A percentile compares a stretch with the other conserved stretches of the same genome.
These are phyloP conservation scores for Pachydiplax longipennis DNA, from an alignment of 2,888 invertebrate species.

Conservation along the genomic window DNA sequence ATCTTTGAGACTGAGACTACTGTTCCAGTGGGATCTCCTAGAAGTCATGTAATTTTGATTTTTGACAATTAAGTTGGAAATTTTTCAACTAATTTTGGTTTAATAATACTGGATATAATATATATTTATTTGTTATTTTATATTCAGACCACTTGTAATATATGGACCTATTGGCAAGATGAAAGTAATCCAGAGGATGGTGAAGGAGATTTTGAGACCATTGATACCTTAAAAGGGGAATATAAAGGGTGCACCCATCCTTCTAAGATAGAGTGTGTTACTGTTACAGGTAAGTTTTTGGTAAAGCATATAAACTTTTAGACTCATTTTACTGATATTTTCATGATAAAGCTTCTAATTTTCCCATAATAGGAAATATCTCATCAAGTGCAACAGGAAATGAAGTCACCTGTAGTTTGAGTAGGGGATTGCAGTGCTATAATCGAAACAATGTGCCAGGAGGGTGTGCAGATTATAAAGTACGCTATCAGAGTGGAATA, in stretches of 20 bases:
- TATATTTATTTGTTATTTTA: too few relatives aligned
- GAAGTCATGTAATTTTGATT: background rate
- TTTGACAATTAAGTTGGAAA: too few relatives aligned
- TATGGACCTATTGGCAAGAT: constrained; percentile 38
- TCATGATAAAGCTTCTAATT: background rate
- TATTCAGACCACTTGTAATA: background rate
- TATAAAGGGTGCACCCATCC: constrained; percentile 46
- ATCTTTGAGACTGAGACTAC: background rate
- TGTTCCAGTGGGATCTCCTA: background rate
- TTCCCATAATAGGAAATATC: background rate
- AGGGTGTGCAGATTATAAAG: constrained; percentile 21
- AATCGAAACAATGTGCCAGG: background rate
- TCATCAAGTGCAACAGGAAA: constrained; percentile 3
- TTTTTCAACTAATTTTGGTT: too few relatives aligned
- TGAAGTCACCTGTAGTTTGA: background rate
- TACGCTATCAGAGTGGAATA: background rate
- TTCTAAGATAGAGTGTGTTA: constrained; percentile 29
- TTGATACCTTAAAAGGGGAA: background rate
- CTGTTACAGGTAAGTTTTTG: constrained; percentile 37
- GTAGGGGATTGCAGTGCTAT: background rate
- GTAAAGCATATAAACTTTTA: background rate
- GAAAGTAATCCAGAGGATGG: background rate
- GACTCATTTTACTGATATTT: background rate
- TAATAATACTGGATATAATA: too few relatives aligned
- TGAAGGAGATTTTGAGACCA: constrained; percentile 44